Evolutionary conservation across 2,888 invertebrate genomes (phyloP).

Genomic region (Leptinotarsa haldemani): DNA sequence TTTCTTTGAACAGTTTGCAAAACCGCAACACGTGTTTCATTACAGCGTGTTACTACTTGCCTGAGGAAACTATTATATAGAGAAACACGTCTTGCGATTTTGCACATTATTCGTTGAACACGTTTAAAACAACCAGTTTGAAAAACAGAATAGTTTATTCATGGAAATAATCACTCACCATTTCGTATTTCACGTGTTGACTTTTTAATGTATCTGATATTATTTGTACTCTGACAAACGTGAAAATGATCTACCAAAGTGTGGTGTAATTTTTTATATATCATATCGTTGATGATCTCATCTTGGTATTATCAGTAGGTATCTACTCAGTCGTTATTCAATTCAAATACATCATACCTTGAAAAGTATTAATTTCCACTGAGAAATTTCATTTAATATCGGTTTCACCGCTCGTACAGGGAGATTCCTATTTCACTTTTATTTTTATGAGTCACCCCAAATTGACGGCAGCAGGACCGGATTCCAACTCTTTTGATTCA

Average conservation of each 20-base stretch:
- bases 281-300: conserved; percentile 4
- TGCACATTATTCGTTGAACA: not conserved
- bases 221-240: not conserved
- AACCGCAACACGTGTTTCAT: no score
- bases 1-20: no score
- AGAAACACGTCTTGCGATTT: no score
- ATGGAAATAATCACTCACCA: not conserved
- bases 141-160: not conserved
- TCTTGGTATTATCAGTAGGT: not conserved
- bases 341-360: not conserved
- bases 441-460: not conserved
- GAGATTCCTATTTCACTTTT: not conserved
- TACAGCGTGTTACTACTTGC: no score
- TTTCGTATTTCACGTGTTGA: not conserved
- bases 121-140: no score
- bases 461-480: no score
- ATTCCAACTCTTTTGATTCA: no score
- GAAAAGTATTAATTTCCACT: not conserved
- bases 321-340: no score
- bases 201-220: not conserved
- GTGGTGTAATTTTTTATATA: conserved; percentile 1
- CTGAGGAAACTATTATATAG: no score
- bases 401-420: not conserved
- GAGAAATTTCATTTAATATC: no score
- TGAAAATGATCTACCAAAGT: not conserved